Base-by-base conservation (phyloP, 37 sponge, comb jelly and placozoan species). In the Oopsacas minuta region DNA sequence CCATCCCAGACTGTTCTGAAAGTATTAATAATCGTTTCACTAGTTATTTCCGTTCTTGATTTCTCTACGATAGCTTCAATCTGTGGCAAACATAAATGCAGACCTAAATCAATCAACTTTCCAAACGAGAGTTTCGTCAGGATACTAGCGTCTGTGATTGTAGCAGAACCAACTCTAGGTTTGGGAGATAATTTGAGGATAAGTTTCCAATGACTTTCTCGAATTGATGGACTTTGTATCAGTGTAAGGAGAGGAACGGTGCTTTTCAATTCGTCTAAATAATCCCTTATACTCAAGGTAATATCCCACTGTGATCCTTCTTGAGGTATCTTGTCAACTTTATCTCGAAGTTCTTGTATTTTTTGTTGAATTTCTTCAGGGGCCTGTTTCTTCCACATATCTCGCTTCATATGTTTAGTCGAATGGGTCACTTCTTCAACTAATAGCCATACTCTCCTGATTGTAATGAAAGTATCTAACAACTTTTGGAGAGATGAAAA, bases 341-440 rank as follows among this genome's bases (percentile, higher is more conserved):
- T 61, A 61, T 10, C 75, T 34, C 7, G 22, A 7, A 61, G 22
- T 61, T 61, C 75, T 12, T 20, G 17, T n/a, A 61, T 3, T 12
- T 61, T 61, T n/a, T 61, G 75, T 25, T 32, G 75, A 61, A 61
- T 61, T 61, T 61, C 75, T n/a, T 61, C 75, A 10, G 75, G 75
- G 28, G 28, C 75, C 75, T 61, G 75, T 12, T 61, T 61, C 22
- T n/a, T 61, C 75, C 75, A 61, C 75, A 61, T 61, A 34, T 61
- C 75, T 25, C 75, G 75, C 22, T 61, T 61, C 75, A 61, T 32
- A 34, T 25, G 75, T 12, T 61, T 61, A 32, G 75, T 61, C 17
- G 75, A 32, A n/a, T 61, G 75, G 7, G 75, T 61, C 75, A 61
- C 75, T 12, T 61, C 75, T 20, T 61, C 22, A 61, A 61, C 75